Evolutionary conservation across 2,113 vertebrate genomes (phyloP), one percentile per base, ranked within the genome.

Genomic region (Cyprinus carpio): DNA sequence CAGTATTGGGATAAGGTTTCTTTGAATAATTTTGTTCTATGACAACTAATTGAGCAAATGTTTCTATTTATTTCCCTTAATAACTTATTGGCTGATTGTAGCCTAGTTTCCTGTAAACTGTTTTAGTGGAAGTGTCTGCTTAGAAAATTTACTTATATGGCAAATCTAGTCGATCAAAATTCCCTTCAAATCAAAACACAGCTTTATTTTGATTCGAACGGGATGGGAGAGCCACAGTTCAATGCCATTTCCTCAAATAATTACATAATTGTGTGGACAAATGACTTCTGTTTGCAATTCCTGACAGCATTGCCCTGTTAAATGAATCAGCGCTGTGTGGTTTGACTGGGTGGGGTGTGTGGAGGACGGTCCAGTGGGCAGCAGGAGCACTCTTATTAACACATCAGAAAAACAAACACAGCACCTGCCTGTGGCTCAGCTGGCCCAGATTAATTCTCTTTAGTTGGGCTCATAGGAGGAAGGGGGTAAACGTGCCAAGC

Each of bases 371-470:
- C 74, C 56, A 37, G 64, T 13, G 27, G 79, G 78, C 54, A 65
- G 15, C 31, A 74, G 64, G 49, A 88, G 75, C 13, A 31, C 71
- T 34, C 51, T 89, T 89, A 90, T 89, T 90, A 88, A 89, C 77
- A 84, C 72, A 90, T 90, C 86, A 88, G 51, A 84, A 77, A 89
- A 89, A 84, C 87, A 89, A 88, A 89, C 87, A 87, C 82, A 87
- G 75, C 87, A 87, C 82, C 87, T 89, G 85, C 67, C 72, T 34
- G 67, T 67, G 83, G 85, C 87, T 88, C 87, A 91, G 87, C 84
- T 90, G 89, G 54, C 34, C 43, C 67, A 29, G 84, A 65, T 43
- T 82, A 87, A 84, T 84, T 51, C 75, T 51, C 85, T 84, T 82
- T 86, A 74, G 18, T 62, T 64, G 87, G 83, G 81, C 69, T 84